Evolutionary conservation across 2,888 invertebrate genomes (phyloP), one percentile per base, ranked within the genome.

Genomic region (Acanthoscelides obtectus): DNA sequence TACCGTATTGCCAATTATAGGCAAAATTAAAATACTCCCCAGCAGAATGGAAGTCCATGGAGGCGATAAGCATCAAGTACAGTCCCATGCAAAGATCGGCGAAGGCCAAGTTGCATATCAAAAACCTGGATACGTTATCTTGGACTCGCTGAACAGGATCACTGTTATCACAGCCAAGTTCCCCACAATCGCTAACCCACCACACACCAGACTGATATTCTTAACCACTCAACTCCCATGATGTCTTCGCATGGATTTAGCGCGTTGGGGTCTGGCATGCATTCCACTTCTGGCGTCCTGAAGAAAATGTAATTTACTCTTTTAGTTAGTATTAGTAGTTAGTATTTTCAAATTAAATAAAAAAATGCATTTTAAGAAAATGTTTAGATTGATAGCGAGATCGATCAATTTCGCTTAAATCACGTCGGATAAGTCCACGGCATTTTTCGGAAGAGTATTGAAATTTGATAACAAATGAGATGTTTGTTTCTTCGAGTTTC

Each of bases 221-320:
- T 89, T 1, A 94, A 87, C 91, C 92, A 93, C 67, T 89, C 85
- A 83, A 91, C 92, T 22, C 95, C 95, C 93, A 96, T 94, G 72
- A 96, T 94, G 83, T 96, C 95, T 82, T 95, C 95, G 84, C 96
- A 96, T 0, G 95, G 95, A 85, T 95, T 96, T 69, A 95, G 86
- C 0, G 93, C 94, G 84, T 96, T 92, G 0, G 95, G 93, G 74
- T 88, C 87, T 0, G 95, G 95, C 64, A 87, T 88, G 82, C 94
- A 95, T 79, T 88, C 87, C 3, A 92, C 87, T 76, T 87, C 81
- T n/a, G 84, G 85, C 74, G 88, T 86, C 69, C 84, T 85, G 71
- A 67, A 76, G 77, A 17, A 68, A 72, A 73, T 8, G 6, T n/a
- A 20, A n/a, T 66, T 8, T 22, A 68, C 12, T 25, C 63, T 8